phyloP scores from a whole-genome alignment of 2,888 invertebrate genomes.

The Fragum sueziense region DNA sequence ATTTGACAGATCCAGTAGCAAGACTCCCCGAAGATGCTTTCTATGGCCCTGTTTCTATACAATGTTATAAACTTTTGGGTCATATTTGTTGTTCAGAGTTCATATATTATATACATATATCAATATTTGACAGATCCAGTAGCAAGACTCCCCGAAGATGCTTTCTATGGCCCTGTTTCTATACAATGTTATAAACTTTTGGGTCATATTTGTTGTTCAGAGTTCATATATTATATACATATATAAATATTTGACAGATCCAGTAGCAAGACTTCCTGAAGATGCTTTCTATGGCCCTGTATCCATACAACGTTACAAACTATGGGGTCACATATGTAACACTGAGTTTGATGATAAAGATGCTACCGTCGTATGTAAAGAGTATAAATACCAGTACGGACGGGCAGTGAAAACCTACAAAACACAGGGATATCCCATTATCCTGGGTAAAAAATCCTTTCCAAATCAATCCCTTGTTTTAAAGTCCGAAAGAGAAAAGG shows the following conservation, averaged over 20 bases:
- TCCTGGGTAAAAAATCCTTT: constrained; percentile 66
- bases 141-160: too few relatives aligned
- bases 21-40: too few relatives aligned
- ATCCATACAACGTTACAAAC: constrained; percentile 50
- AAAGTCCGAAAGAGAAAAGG: too few relatives aligned
- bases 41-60: too few relatives aligned
- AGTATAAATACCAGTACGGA: constrained; percentile 61
- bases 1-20: too few relatives aligned
- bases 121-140: too few relatives aligned
- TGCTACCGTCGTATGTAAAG: constrained; percentile 63
- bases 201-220: constrained; percentile 59
- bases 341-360: constrained; percentile 61
- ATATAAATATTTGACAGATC: too few relatives aligned
- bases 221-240: too few relatives aligned
- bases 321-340: constrained; percentile 60
- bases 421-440: constrained; percentile 46
- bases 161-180: constrained; percentile 61
- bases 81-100: too few relatives aligned
- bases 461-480: too few relatives aligned
- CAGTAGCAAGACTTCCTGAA: constrained; percentile 41
- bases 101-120: too few relatives aligned
- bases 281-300: constrained; percentile 61
- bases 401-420: constrained; percentile 42
- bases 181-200: constrained; percentile 54
- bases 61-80: too few relatives aligned